Base-by-base conservation (phyloP, 2,888 invertebrate genomes). In the Pheosia gnoma region DNA sequence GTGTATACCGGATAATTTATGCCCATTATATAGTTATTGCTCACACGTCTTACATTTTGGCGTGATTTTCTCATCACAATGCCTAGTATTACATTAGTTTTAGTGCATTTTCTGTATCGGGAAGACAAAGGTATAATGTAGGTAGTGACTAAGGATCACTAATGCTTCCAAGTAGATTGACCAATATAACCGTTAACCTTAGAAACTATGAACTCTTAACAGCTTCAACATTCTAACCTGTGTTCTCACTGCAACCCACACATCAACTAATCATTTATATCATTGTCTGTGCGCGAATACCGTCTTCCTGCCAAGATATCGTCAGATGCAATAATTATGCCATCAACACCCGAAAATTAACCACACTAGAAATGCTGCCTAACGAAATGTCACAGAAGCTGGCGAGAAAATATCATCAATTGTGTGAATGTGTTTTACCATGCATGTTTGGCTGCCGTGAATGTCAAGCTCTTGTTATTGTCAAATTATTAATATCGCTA, bases 41-140 rank as follows among this genome's bases (percentile, higher is more conserved):
- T 91, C 91, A 91, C 86, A 86, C 86, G 89, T 92, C 91, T 92
- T 92, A 89, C 88, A 75, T 86, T 86, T 91, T 91, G 91, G 91
- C 90, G 91, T 91, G 89, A 90, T 83, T 72, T 77, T 66, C 70
- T 73, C 58, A 71, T 66, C 61, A 65, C 71, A 72, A 71, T 69
- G 67, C 62, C 61, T 71, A 72, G 65, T 71, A 63, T 60, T 70
- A 60, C 66, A 59, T 67, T 67, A 62, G 60, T 69, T 60, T 67
- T 72, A 59, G 58, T 74, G 62, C 57, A 60, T 61, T 58, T 25
- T 1, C 25, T 25, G 0, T 66, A 63, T 59, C 66, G 71, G 70
- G 68, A 70, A 68, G 71, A 70, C 70, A 66, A 57, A 57, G 61
- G 69, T 67, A 64, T 58, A 61, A 58, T 49, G 65, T 53, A 60